Evolutionary conservation across 2,888 invertebrate genomes (phyloP), one percentile per base, ranked within the genome.

Genomic region (Crioceris asparagi): DNA sequence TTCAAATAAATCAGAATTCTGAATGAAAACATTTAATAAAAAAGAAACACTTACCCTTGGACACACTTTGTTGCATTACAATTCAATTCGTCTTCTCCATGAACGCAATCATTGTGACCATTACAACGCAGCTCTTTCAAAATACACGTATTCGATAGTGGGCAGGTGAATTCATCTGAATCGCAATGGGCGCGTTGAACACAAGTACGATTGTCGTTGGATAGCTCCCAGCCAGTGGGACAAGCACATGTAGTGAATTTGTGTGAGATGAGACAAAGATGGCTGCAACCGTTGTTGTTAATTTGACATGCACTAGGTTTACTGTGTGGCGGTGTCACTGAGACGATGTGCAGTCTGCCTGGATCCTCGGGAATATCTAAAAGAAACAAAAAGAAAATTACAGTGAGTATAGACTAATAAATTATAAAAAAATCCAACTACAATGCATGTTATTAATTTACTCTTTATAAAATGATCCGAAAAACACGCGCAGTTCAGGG

Each of bases 281-380:
- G 80, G 2, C 80, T 77, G 52, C 88, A 88, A 1, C 76, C 77
- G 42, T 76, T 75, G 18, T 65, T 64, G 6, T 51, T 50, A n/a
- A n/a, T n/a, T 17, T 67, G 66, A 51, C 86, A 86, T 0, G 70
- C 68, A 59, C 79, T 80, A 35, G 54, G 48, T 37, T 54, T 37
- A 5, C 32, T 54, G 49, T 25, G 41, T 23, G 29, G 59, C 0
- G 66, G 66, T 30, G 64, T 60, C 43, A 71, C 65, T 1, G 74
- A 65, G 44, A 70, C 64, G 10, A 77, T 54, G 19, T 70, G 69
- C 64, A 71, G 49, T 5, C 61, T 62, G 16, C 58, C 53, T n/a
- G 51, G 27, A 14, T 57, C 50, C 3, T 51, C 46, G 1, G 56
- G 49, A 7, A 64, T 35, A 39, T 60, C 62, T 59, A 41, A 38